Base-by-base conservation (phyloP, 2,113 vertebrate species). In the Dryoscopus gambensis region DNA sequence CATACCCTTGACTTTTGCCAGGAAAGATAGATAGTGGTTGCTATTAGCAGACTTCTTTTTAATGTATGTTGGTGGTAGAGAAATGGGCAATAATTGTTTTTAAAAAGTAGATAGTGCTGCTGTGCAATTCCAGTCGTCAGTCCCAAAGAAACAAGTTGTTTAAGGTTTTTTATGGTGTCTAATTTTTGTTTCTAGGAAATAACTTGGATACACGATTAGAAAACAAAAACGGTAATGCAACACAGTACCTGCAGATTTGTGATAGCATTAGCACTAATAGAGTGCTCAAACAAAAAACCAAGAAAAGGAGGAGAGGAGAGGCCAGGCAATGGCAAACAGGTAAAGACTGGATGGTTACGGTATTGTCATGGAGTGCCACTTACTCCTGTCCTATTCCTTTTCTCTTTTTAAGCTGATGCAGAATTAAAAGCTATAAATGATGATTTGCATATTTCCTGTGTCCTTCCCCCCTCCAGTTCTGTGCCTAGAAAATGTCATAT, bases 271-370 rank as follows among this genome's bases (percentile, higher is more conserved):
- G 98, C 71, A 97, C 98, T 80, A 99, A 98, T 97, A 98, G 99
- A 97, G 98, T 97, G 64, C 99, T 99, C 85, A 99, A 99, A 97
- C 98, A 99, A 95, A 99, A 99, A 98, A 90, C 98, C 84, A 99
- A 98, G 98, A 99, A 99, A 98, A 99, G 98, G 98, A 99, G 98
- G 98, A 99, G 99, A 97, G 99, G 99, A 91, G 99, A 99, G 83
- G 97, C 98, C 25, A 98, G 99, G 84, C 99, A 99, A 97, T 99
- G 98, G 98, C 99, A 99, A 98, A 99, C 99, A 97, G 99, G 99
- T 99, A 98, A 97, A 96, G 94, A 96, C 76, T 96, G 94, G 92
- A 88, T 67, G 93, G 92, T 63, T 90, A 86, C 77, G 89, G 21
- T 96, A 80, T 89, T 97, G 78, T 97, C 87, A 94, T 44, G 35